phyloP scores from a whole-genome alignment of 2,888 invertebrate genomes.

The Elmis aenea region DNA sequence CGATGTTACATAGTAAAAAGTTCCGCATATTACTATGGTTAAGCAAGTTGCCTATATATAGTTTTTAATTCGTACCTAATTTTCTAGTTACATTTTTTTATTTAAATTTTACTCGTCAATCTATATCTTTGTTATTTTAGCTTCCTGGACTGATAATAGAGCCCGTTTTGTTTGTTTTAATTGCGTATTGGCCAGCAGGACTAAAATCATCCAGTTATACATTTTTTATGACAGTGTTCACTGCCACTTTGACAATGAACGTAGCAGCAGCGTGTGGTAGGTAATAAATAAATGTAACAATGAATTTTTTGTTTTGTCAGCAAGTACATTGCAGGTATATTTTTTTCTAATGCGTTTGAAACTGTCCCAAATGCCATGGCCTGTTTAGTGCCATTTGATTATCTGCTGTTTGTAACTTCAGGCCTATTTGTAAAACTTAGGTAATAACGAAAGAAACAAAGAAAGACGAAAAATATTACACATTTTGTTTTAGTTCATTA shows the following conservation, averaged over 20 bases:
- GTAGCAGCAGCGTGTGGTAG: conserved; percentile 83
- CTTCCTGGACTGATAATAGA: conserved; percentile 80
- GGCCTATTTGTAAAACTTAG: conserved; percentile 78
- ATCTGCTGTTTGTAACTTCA: conserved; percentile 80
- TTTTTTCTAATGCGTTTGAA: conserved; percentile 80
- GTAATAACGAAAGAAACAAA: conserved; percentile 45
- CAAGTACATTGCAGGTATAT: conserved; percentile 56
- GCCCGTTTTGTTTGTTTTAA: conserved; percentile 72
- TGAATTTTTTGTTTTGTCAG: conserved; percentile 4
- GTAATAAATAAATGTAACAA: conserved; percentile 20
- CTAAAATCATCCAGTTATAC: conserved; percentile 63
- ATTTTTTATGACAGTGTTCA: conserved; percentile 62
- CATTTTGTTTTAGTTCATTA: conserved; percentile 54
- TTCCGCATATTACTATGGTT: background rate
- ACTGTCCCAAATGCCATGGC: conserved; percentile 76
- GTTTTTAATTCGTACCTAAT: background rate
- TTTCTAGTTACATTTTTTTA: background rate
- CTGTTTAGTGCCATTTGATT: conserved; percentile 81
- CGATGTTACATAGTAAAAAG: background rate
- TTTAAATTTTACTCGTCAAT: background rate
- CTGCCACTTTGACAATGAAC: conserved; percentile 75
- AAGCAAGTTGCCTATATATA: background rate
- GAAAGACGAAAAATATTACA: background rate
- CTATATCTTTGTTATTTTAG: conserved; percentile 46
- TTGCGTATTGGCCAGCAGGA: conserved; percentile 87